Evolutionary conservation across 2,888 invertebrate species (phyloP).

Genomic region (Lysandra coridon): DNA sequence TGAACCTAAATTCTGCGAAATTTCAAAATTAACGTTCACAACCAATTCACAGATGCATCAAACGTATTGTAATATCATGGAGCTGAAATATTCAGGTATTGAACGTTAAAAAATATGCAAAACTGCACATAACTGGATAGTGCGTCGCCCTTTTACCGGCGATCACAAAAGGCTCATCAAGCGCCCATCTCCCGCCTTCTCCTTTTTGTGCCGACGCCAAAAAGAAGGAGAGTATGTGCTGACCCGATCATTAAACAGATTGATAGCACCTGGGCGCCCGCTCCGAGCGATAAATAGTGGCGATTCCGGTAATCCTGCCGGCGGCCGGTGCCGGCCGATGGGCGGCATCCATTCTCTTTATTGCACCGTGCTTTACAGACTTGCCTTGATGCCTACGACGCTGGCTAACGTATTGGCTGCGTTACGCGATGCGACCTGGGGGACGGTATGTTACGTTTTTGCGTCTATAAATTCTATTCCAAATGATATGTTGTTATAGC

Average conservation of each 20-base stretch:
- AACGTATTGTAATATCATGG: not conserved
- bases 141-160: slow-evolving; percentile 66
- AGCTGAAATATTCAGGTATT: slow-evolving; percentile 31
- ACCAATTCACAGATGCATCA: not conserved
- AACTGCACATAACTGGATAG: slow-evolving; percentile 52
- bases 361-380: slow-evolving; percentile 77
- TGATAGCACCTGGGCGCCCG: slow-evolving; percentile 80
- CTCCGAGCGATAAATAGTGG: slow-evolving; percentile 80
- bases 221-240: slow-evolving; percentile 76
- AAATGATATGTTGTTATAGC: slow-evolving; percentile 40
- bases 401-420: slow-evolving; percentile 68
- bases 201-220: slow-evolving; percentile 69
- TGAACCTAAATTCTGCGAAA: too few relatives aligned
- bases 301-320: slow-evolving; percentile 78
- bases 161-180: slow-evolving; percentile 79
- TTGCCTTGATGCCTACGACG: slow-evolving; percentile 71
- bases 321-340: slow-evolving; percentile 72
- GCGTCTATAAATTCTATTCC: slow-evolving; percentile 39
- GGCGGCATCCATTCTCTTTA: slow-evolving; percentile 80
- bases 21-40: not conserved
- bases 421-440: slow-evolving; percentile 46
- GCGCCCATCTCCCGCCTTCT: slow-evolving; percentile 74
- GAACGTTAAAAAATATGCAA: slow-evolving; percentile 47
- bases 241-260: slow-evolving; percentile 81
- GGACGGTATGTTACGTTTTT: slow-evolving; percentile 42